Evolutionary conservation across 2,113 vertebrate genomes (phyloP), one percentile per base, ranked within the genome.

Genomic region (Alethe diademata): DNA sequence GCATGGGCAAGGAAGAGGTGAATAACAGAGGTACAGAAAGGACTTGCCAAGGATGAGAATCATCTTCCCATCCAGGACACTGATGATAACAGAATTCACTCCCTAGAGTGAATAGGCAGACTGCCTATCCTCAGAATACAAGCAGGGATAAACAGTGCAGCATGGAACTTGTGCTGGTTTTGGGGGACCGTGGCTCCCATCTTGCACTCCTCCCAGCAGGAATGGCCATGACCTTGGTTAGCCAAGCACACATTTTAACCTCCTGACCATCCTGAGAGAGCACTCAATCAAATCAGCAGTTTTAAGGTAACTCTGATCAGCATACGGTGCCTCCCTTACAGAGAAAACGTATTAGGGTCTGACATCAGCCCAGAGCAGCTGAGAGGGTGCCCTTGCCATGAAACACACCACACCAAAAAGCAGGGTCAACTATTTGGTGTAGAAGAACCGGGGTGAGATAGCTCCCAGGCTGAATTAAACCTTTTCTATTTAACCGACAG

Each of bases 331-430:
- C 51, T 65, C 35, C 50, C 26, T 70, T 35, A 15, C 60, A 58
- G 29, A 93, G 35, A 42, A 67, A 56, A 86, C 86, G 23, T 29
- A 57, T 56, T 36, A 36, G 51, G 31, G 28, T 40, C 36, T 91
- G 78, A 73, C 60, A 71, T 10, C 9, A 20, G 36, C 45, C 57
- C 57, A 72, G 65, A 48, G 36, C 29, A 70, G 65, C 61, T 13
- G 45, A 65, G 83, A 78, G 56, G 53, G 19, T 61, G 31, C 11
- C 43, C 36, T 31, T 45, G 47, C 57, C 84, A 60, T 65, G 74
- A 82, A 86, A 83, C 24, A 82, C 4, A 43, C 23, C 83, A 53
- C 50, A 76, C 12, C 60, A 88, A 79, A 89, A 89, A 73, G 58
- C 45, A 28, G 50, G 42, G 58, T 79, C 70, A 78, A 1, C 38